These are phyloP conservation scores for Petromus typicus DNA, from an alignment of 2,113 vertebrate species.

Conservation along the genomic window DNA sequence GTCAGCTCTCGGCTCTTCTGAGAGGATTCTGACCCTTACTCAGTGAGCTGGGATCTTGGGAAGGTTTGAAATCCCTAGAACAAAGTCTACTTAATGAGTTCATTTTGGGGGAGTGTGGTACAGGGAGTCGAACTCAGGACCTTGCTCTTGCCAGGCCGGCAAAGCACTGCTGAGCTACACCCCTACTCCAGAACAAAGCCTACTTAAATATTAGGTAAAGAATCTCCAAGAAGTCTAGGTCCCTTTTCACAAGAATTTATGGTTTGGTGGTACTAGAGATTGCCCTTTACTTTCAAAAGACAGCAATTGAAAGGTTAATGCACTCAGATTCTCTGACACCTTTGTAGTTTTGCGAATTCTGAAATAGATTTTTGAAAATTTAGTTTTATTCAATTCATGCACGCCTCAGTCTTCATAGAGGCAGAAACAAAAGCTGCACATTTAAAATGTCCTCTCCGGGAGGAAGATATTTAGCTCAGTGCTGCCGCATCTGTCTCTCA, in stretches of 20 bases:
- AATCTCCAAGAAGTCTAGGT: background rate
- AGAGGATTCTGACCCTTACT: background rate
- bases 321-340: conserved; percentile 18
- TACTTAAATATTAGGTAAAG: background rate
- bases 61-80: background rate
- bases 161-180: too few species aligned
- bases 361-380: background rate
- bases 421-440: background rate
- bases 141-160: too few species aligned
- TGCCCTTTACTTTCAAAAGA: background rate
- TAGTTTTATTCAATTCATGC: background rate
- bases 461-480: too few species aligned
- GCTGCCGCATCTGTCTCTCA: too few species aligned
- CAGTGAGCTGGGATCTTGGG: background rate
- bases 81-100: background rate
- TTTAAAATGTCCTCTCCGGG: background rate
- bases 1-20: background rate
- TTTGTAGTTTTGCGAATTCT: background rate
- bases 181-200: background rate
- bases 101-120: too few species aligned
- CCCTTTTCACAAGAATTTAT: background rate
- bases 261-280: background rate
- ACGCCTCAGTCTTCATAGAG: background rate
- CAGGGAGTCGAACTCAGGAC: too few species aligned
- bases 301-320: background rate